Evolutionary conservation across 2,797 vertebrate genomes (phyloP), one percentile per base, ranked within the genome.

Genomic region (Rhynchonycteris naso): DNA sequence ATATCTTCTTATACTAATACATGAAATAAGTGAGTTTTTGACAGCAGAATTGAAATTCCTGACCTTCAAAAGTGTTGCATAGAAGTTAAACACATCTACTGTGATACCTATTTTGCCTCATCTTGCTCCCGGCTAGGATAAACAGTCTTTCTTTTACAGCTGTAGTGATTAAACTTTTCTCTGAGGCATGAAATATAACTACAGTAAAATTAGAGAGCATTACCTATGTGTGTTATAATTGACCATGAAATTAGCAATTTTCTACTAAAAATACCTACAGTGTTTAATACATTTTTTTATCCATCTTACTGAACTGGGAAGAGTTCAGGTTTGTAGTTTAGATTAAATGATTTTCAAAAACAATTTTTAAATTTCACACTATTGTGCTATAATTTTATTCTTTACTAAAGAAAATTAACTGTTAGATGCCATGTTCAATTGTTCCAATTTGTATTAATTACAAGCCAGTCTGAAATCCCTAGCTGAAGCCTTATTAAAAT

Each of bases 111-210:
- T 0, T 9, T 81, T 91, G 52, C 28, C n/a, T 33, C 56, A 30
- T 35, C 30, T 33, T 81, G n/a, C 58, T 74, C 87, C 80, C 63
- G 84, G 7, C 50, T 61, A 59, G 28, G 61, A 87, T 33, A 91
- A 21, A 76, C 38, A 47, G 19, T 72, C 35, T 92, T 88, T 63
- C 54, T 94, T 95, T 91, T 80, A 80, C 18, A 78, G 94, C 69
- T 47, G 10, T 65, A 78, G 28, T 96, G 92, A 96, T 95, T 95
- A 96, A 71, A 28, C 72, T 95, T 95, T 95, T 71, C 87, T 58
- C 38, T 92, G 91, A 96, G 90, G 86, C 95, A 88, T 89, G 56
- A 96, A 90, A 96, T 88, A 93, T 91, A 96, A 92, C 96, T 96
- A 76, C 26, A 93, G n/a, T 68, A n/a, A 91, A 71, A 96, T 92